These are phyloP conservation scores for Spisula solida DNA, from an alignment of 2,888 invertebrate species.

Conservation along the genomic window DNA sequence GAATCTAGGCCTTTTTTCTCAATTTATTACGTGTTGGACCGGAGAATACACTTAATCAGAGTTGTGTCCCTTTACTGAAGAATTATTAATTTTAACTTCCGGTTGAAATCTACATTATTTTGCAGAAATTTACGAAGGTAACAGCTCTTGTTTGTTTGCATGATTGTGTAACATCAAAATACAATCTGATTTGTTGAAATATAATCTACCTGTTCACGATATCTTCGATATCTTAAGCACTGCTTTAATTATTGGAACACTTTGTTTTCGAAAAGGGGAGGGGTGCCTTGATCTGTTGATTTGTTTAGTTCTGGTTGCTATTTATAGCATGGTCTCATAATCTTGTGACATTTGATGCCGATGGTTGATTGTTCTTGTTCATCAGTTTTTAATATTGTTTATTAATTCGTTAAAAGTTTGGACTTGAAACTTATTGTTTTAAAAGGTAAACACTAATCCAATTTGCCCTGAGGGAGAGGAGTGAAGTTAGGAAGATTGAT, in stretches of 20 bases:
- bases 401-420: background rate
- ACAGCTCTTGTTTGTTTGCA: conserved; percentile 2
- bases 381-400: background rate
- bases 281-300: background rate
- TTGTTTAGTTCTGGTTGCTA: conserved; percentile 15
- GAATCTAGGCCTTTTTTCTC: too few relatives aligned
- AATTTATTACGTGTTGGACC: too few relatives aligned
- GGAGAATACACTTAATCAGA: background rate
- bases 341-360: background rate
- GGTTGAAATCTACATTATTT: conserved; percentile 1
- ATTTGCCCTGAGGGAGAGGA: background rate
- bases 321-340: conserved; percentile 23
- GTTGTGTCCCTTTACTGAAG: background rate
- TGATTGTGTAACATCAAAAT: background rate
- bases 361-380: background rate
- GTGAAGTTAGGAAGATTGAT: background rate
- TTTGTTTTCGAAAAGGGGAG: background rate
- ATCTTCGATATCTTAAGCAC: background rate
- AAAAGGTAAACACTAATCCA: background rate
- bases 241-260: background rate
- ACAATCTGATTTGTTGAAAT: background rate
- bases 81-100: conserved; percentile 9
- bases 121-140: background rate
- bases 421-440: background rate
- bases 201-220: background rate